These are phyloP conservation scores for Lepidocyrtinus sp. DNA, from an alignment of 2,888 invertebrate species.

Conservation along the genomic window DNA sequence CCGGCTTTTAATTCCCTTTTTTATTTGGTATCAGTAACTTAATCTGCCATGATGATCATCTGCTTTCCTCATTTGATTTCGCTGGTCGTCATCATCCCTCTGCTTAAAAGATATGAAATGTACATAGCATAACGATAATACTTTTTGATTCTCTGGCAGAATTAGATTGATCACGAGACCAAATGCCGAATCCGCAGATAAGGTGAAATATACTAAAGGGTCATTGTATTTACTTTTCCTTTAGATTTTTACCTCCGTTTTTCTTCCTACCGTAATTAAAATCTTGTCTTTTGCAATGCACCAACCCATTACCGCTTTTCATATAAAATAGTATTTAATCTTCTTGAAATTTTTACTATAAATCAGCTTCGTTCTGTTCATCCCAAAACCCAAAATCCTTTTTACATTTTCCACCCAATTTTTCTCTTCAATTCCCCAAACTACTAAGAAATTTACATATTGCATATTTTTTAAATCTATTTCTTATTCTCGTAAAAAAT, in stretches of 20 bases:
- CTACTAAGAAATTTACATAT: neutral
- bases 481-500: neutral
- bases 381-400: no score
- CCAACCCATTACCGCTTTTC: no score
- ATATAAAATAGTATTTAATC: no score
- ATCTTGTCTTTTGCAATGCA: neutral
- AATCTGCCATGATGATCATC: neutral
- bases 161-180: no score
- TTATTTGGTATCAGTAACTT: neutral
- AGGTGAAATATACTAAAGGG: no score
- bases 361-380: no score
- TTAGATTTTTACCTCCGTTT: neutral
- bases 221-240: conserved; percentile 30
- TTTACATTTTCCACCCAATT: no score
- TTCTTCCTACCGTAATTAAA: neutral
- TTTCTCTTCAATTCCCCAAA: no score
- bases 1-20: conserved; percentile 48
- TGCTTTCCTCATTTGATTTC: neutral
- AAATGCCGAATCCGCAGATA: no score
- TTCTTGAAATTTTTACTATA: no score
- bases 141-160: neutral
- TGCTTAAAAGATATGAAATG: no score
- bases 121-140: no score
- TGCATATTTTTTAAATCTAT: neutral
- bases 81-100: neutral